Base-by-base conservation (phyloP, 1,140 invertebrate genomes). In the Ladona fulva region DNA sequence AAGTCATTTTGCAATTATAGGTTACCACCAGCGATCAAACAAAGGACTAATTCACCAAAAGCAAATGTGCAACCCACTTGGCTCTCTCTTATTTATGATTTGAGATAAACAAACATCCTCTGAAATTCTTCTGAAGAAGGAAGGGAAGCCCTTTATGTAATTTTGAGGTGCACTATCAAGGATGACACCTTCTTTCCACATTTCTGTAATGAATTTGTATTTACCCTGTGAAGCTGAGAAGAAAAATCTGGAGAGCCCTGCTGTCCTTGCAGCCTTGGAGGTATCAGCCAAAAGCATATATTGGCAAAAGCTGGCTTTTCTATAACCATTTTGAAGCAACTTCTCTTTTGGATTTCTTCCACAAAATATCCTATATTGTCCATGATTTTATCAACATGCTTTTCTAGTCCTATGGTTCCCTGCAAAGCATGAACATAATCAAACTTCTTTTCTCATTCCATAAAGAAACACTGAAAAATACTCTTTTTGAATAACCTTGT, bases 251-350 rank as follows among this genome's bases (percentile, higher is more conserved):
- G 78, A 22, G 84, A 83, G 59, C 85, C 79, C 44, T 86, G 82
- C 29, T 86, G 80, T 74, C 84, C 80, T 78, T 87, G 83, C 79
- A 91, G 83, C 73, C 83, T 87, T 42, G 83, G 81, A 14, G 91
- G 91, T 24, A 92, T 83, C 89, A 83, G 92, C 91, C 91, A 93
- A 82, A 93, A 93, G 81, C 90, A 92, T 12, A 93, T 89, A 80
- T 92, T 92, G 77, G 91, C 87, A 83, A 87, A 91, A 83, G 89
- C 88, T 74, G 90, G 89, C 84, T 88, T 78, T 82, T 91, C 82
- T 8, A 85, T 80, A n/a, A 89, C 85, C 73, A 88, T 81, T 79
- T 84, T 80, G 81, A 89, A 89, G 14, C 80, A 79, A 44, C 84
- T 83, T 78, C 86, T 80, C 24, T 82, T 80, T 24, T 82, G 81